phyloP scores from a whole-genome alignment of 2,888 invertebrate species.

The Dusona sp. region DNA sequence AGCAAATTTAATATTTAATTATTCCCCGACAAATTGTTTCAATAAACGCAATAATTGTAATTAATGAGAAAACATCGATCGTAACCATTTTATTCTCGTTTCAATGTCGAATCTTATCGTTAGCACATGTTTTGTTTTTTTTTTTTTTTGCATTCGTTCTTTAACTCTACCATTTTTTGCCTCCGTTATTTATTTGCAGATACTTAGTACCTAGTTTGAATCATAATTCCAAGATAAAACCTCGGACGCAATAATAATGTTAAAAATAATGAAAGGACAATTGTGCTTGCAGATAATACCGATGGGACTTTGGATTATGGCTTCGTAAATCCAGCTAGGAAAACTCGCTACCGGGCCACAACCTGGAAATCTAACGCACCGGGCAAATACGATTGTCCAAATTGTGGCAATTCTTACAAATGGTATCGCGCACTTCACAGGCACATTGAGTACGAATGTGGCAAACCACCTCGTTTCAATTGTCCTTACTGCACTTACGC shows the following conservation, averaged over 20 bases:
- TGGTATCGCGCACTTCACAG: conserved; percentile 77
- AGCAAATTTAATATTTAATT: background rate
- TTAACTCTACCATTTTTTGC: background rate
- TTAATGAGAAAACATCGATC: background rate
- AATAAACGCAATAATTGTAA: conserved; percentile 7
- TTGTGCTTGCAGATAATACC: conserved; percentile 50
- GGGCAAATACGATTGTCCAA: conserved; percentile 77
- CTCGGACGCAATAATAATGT: background rate
- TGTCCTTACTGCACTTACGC: conserved; percentile 76
- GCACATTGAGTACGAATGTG: conserved; percentile 77
- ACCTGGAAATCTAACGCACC: conserved; percentile 52
- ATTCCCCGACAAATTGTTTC: background rate
- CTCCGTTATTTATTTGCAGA: background rate
- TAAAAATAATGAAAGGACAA: conserved; percentile 9
- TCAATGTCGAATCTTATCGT: background rate
- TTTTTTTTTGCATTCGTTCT: conserved; percentile 1
- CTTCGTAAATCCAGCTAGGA: conserved; percentile 17
- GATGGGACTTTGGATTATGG: conserved; percentile 24
- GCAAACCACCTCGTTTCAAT: conserved; percentile 76
- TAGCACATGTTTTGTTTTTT: background rate
- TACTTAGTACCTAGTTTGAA: background rate
- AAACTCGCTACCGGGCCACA: conserved; percentile 15
- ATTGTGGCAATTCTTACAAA: conserved; percentile 79
- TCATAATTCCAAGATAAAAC: background rate
- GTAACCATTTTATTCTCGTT: background rate